Evolutionary conservation across 2,113 vertebrate species (phyloP).

Genomic region (Parus major): DNA sequence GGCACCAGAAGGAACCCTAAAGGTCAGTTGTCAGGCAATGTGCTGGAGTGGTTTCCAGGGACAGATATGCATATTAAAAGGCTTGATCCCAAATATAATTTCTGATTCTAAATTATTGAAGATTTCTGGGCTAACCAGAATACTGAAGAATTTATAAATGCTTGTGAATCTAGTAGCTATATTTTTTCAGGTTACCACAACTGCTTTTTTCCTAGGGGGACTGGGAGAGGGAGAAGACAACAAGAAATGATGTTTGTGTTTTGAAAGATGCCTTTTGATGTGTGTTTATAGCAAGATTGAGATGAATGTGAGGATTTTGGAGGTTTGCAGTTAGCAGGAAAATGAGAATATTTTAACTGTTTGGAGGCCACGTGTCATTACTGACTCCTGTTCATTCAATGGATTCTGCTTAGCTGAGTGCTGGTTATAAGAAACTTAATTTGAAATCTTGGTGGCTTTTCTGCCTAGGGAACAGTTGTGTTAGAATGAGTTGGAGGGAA

Average conservation of each 20-base stretch:
- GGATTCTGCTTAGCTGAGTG: not conserved
- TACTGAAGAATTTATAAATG: not conserved
- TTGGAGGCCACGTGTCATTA: accelerated
- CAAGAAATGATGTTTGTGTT: not conserved
- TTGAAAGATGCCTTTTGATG: not conserved
- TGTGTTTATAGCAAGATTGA: not conserved
- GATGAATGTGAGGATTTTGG: not conserved
- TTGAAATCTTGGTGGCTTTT: not conserved
- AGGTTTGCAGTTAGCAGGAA: not conserved
- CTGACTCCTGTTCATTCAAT: not conserved
- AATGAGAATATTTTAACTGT: not conserved
- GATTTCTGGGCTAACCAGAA: not conserved
- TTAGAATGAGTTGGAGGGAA: not conserved
- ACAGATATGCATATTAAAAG: not conserved
- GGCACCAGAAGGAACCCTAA: not conserved
- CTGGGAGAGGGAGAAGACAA: not conserved
- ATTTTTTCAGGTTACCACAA: not conserved
- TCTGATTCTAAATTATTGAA: not conserved
- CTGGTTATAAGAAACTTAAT: not conserved
- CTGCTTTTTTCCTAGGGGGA: accelerated
- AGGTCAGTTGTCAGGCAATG: not conserved
- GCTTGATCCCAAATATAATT: not conserved
- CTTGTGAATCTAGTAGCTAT: not conserved
- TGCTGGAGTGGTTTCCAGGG: not conserved
- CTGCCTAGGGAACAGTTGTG: not conserved